Base-by-base conservation (phyloP, 2,797 vertebrate species). In the Pterois miles region DNA sequence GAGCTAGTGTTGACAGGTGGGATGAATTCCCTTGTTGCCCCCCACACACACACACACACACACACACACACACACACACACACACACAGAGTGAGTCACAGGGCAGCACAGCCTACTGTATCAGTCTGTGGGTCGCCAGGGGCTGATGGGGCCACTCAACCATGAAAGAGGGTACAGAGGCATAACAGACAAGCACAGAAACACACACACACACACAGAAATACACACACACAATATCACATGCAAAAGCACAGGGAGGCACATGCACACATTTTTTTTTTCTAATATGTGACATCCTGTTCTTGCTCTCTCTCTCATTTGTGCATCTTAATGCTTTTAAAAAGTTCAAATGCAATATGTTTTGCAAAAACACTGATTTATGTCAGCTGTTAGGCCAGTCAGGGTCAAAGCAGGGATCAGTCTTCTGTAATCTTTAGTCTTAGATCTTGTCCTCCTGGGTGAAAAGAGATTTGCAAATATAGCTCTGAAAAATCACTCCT, bases 111-210 rank as follows among this genome's bases (percentile, higher is more conserved):
- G 76, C 83, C 88, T 63, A 87, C 87, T 89, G 90, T 85, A 88
- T 85, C 85, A 77, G 79, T 86, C 85, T 90, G 85, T 67, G 74
- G 85, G 86, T 83, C 73, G 33, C 83, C 80, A 71, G 78, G 65
- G 76, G 88, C 85, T 71, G 81, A 90, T 81, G 74, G 70, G 63
- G 81, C 71, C 82, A 69, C 66, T 90, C 85, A 76, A 31, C 80
- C 89, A 72, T 90, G 81, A 92, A 83, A 79, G 58, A 82, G 84
- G 62, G 71, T 70, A 83, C 22, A 76, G 74, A 89, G 78, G 81
- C 84, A 71, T 75, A 80, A 85, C 72, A 78, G 57, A 71, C 75
- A 62, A 67, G 65, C 71, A 67, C 34, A 72, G 65, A 78, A 0
- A 77, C 74, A 73, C 74, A 62, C 68, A 76, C 48, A 57, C 77